Evolutionary conservation across 2,113 vertebrate genomes (phyloP), one percentile per base, ranked within the genome.

Genomic region (Myodes glareolus): DNA sequence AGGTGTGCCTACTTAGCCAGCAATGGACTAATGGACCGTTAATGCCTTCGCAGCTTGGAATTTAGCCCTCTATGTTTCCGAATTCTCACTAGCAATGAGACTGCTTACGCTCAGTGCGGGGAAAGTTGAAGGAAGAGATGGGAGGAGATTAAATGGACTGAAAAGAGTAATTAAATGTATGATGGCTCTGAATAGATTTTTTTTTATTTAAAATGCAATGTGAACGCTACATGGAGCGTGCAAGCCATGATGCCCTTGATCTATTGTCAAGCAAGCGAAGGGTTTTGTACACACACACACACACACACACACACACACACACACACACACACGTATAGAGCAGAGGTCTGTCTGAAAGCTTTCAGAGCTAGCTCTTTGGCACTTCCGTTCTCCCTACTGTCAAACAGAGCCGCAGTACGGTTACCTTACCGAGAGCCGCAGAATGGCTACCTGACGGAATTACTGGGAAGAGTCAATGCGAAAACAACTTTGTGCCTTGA

Each of bases 251-350:
- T 31, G 84, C 36, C 23, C 42, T 42, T 61, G 9, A 7, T 58
- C 42, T 58, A 5, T 7, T 6, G 7, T 33, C 42, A 27, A 47
- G 68, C 1, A 63, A 61, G 70, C 5, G 4, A 55, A 27, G 42
- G 23, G 10, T 10, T 36, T 39, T 17, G n/a, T 12, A 27, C 0
- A 17, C 23, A 14, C 39, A 25, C 31, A 17, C 27, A 14, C 1
- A 14, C 1, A n/a, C 0, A 17, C 23, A 14, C 39, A 25, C 31
- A 17, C 27, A 14, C 1, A 14, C 1, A 29, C 0, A 17, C 19
- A 16, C 31, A 27, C 27, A 17, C 29, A 16, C 1, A 16, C 1
- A 39, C 0, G 3, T 12, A 1, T 0, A 27, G n/a, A 21, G 50
- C 6, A 25, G 25, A 47, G 7, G 27, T 36, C 42, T 3, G 25